Percentiles rank a stretch among this genome's conserved stretches.
These are phyloP conservation scores for Sthenelais limicola DNA, from an alignment of 2,888 invertebrate species.

Conservation along the genomic window DNA sequence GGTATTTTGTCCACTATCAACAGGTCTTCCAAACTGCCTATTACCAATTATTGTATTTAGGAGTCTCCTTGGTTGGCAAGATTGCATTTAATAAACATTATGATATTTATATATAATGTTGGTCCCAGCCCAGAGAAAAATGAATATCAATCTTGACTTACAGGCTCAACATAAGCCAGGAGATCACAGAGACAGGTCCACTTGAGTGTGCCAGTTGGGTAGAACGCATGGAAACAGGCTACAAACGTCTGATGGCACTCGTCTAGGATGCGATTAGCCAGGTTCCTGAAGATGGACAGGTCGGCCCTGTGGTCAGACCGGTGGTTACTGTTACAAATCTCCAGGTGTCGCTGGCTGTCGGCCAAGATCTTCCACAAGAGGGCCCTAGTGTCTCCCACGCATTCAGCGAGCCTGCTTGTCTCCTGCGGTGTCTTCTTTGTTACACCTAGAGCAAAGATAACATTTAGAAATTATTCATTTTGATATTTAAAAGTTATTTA, in stretches of 20 bases:
- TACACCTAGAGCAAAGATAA: no score
- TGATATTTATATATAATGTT: no score
- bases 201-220: slow-evolving; percentile 92
- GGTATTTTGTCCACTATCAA: no score
- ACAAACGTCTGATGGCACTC: slow-evolving; percentile 94
- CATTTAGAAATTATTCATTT: no score
- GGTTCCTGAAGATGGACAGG: slow-evolving; percentile 52
- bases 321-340: slow-evolving; percentile 21
- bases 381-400: slow-evolving; percentile 87
- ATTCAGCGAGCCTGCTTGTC: slow-evolving; percentile 86
- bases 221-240: slow-evolving; percentile 95
- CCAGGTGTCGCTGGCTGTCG: slow-evolving; percentile 73
- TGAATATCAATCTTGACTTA: slow-evolving; percentile 47
- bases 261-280: slow-evolving; percentile 79
- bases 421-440: slow-evolving; percentile 75
- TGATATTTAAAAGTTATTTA: no score
- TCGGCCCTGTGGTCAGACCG: slow-evolving; percentile 26
- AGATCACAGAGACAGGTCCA: slow-evolving; percentile 91
- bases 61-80: no score
- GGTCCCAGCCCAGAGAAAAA: no score
- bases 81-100: no score
- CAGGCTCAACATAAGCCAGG: slow-evolving; percentile 64
- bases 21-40: no score
- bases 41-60: no score
- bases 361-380: slow-evolving; percentile 87